Percentiles rank a stretch among this genome's conserved stretches.
These are phyloP conservation scores for Noctua janthe DNA, from an alignment of 2,888 invertebrate species.

Conservation along the genomic window DNA sequence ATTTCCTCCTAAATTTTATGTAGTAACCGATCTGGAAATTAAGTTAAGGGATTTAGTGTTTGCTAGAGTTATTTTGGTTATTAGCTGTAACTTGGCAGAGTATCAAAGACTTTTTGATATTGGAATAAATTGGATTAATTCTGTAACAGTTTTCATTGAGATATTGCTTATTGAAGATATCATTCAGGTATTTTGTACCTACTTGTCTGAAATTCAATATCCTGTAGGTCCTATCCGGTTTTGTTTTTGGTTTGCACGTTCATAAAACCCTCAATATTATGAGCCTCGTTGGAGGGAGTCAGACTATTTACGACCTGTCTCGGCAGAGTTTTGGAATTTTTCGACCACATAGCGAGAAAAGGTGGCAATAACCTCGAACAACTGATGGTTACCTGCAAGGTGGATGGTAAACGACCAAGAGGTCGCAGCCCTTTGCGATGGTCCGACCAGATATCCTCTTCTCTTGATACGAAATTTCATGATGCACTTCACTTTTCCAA, in stretches of 20 bases:
- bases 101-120: slow-evolving; percentile 17
- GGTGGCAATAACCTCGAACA: no score
- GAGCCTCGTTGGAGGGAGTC: not conserved
- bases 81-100: slow-evolving; percentile 28
- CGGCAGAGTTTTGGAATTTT: no score
- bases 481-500: no score
- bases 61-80: slow-evolving; percentile 23
- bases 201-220: not conserved
- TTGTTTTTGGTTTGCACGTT: not conserved
- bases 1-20: slow-evolving; percentile 13
- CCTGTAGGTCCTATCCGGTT: not conserved
- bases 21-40: slow-evolving; percentile 47
- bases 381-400: no score
- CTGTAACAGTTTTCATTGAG: not conserved
- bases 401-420: no score
- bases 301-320: no score
- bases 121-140: slow-evolving; percentile 16
- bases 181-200: not conserved
- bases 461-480: no score
- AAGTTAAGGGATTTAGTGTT: slow-evolving; percentile 34
- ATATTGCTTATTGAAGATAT: not conserved
- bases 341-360: no score
- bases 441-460: no score
- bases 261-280: not conserved
- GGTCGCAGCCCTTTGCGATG: no score